phyloP scores from a whole-genome alignment of 1,140 invertebrate species.

The Anthonomus grandis region DNA sequence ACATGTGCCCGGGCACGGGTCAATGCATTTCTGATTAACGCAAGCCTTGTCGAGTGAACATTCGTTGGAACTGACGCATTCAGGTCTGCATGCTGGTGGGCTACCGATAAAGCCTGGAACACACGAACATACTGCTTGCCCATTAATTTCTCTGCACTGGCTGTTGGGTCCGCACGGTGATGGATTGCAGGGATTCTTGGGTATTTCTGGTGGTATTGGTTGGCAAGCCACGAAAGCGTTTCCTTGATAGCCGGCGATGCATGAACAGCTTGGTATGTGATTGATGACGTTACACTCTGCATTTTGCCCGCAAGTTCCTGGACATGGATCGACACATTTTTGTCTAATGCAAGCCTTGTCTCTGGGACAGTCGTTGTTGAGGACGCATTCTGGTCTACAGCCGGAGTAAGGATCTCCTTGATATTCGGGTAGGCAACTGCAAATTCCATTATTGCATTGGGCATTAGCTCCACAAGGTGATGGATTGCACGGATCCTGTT shows the following conservation, averaged over 20 bases:
- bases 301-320: constrained; percentile 61
- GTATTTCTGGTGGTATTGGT: constrained; percentile 41
- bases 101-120: constrained; percentile 60
- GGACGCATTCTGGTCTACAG: constrained; percentile 70
- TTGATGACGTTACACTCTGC: constrained; percentile 67
- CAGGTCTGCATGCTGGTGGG: constrained; percentile 60
- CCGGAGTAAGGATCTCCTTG: constrained; percentile 69
- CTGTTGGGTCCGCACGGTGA: constrained; percentile 61
- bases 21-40: constrained; percentile 59
- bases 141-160: constrained; percentile 59
- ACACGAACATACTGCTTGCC: constrained; percentile 61
- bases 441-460: constrained; percentile 58
- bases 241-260: constrained; percentile 62
- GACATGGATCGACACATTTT: constrained; percentile 64
- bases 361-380: constrained; percentile 63
- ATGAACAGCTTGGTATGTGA: constrained; percentile 68
- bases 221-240: constrained; percentile 77
- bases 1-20: constrained; percentile 63
- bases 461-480: constrained; percentile 66
- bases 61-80: constrained; percentile 58
- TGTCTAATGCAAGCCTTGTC: constrained; percentile 60
- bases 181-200: constrained; percentile 52
- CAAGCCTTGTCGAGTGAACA: constrained; percentile 57
- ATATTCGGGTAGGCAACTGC: constrained; percentile 67
- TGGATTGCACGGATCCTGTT: constrained; percentile 58